Evolutionary conservation across 2,888 invertebrate genomes (phyloP).

Genomic region (Frankliniella intonsa): DNA sequence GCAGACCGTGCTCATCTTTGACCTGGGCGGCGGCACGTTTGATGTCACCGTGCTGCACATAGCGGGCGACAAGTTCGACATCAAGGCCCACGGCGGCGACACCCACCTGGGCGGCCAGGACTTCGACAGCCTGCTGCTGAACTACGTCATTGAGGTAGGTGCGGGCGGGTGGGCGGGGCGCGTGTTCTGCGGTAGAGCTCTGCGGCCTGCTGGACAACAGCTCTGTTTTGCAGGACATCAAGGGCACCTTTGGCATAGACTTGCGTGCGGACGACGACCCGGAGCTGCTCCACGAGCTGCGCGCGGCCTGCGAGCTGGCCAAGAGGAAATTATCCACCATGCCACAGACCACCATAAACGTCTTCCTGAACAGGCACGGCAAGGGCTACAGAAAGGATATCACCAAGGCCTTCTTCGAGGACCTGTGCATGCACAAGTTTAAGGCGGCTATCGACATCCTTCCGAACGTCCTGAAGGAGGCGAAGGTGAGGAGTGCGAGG

Average conservation of each 20-base stretch:
- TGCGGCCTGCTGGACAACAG: too few species aligned
- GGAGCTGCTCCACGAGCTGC: conserved; percentile 65
- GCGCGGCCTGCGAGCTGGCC: conserved; percentile 87
- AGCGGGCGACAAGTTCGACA: conserved; percentile 90
- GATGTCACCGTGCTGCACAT: conserved; percentile 93
- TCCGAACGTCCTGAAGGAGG: conserved; percentile 91
- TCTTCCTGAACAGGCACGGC: conserved; percentile 91
- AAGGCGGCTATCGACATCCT: conserved; percentile 94
- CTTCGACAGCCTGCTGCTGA: conserved; percentile 86
- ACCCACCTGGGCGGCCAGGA: conserved; percentile 92
- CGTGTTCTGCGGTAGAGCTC: too few species aligned
- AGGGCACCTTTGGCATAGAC: conserved; percentile 90
- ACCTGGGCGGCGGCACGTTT: conserved; percentile 85
- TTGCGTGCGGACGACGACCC: conserved; percentile 82
- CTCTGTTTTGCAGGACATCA: conserved; percentile 66
- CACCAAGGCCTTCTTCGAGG: conserved; percentile 96
- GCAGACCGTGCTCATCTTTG: conserved; percentile 75
- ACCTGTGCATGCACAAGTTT: conserved; percentile 93
- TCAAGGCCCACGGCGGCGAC: conserved; percentile 90
- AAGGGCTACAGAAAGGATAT: conserved; percentile 94
- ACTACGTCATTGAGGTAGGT: conserved; percentile 49
- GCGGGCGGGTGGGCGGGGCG: too few species aligned
- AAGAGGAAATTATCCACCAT: conserved; percentile 82
- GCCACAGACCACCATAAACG: conserved; percentile 87
- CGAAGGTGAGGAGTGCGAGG: conserved; percentile 55